Evolutionary conservation across 2,888 invertebrate species (phyloP), one percentile per base, ranked within the genome.

Genomic region (Bibio marci): DNA sequence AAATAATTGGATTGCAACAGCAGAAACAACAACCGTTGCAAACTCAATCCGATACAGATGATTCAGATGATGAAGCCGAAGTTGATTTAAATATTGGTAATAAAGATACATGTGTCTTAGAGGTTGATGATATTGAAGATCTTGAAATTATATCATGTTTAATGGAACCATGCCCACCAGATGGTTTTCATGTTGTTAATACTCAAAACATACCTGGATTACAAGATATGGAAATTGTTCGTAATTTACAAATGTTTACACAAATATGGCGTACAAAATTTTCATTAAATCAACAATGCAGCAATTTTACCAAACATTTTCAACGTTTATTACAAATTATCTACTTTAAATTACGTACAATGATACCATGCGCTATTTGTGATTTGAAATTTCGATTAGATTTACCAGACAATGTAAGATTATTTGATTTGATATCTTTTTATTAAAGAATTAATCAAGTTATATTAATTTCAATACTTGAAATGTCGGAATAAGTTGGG

Each of bases 351-450:
- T 66, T 94, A 50, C 70, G 92, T 11, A 70, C 82, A 12, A 76
- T 90, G 75, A 76, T 79, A 44, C 92, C 92, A 0, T 87, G 86
- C 58, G 83, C 86, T 13, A 65, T 94, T 14, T 79, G 80, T 45
- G 76, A 83, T 55, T 64, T 91, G 25, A 69, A 75, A 49, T 87
- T 91, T 58, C 73, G 80, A 44, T 70, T 92, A 2, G 86, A 87
- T 48, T 67, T 92, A 46, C 87, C 91, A 0, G 91, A 92, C 59
- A 80, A 83, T 41, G 76, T 71, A 59, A 54, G 22, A 22, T 22
- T 22, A 4, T 6, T 22, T 22, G 22, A 22, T 22, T 22, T 6
- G 22, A 22, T 22, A 22, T 22, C 8, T 22, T 6, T 22, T 22
- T 22, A 22, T 22, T 6, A 6, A 6, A 6, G 8, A 22, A 6